A percentile compares a stretch with the other conserved stretches of the same genome.
These are phyloP conservation scores for Asobara japonica DNA, from an alignment of 1,140 invertebrate species.

Conservation along the genomic window DNA sequence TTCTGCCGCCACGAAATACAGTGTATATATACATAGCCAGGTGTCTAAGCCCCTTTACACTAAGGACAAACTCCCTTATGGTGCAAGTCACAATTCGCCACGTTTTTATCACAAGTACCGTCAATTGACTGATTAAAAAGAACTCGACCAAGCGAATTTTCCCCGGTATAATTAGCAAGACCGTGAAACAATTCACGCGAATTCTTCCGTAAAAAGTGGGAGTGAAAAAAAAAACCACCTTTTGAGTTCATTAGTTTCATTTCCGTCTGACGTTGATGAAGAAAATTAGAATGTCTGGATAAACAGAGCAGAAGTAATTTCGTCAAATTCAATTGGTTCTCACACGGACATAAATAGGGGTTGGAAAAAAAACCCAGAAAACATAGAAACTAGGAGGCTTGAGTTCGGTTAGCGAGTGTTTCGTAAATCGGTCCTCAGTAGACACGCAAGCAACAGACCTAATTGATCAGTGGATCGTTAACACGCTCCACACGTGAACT, in stretches of 20 bases:
- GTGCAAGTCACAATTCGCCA: constrained; percentile 20
- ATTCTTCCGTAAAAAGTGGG: background rate
- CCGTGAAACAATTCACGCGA: background rate
- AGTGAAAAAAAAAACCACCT: background rate
- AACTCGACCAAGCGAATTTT: background rate
- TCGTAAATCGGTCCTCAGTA: constrained; percentile 16
- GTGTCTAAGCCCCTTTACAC: background rate
- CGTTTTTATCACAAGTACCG: constrained; percentile 1
- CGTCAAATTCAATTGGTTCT: background rate
- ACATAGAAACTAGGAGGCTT: background rate
- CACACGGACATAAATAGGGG: background rate
- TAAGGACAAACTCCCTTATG: background rate
- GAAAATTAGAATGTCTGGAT: background rate
- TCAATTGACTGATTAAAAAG: background rate
- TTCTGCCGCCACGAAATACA: constrained; percentile 18
- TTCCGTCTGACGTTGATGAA: background rate
- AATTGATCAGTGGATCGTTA: constrained; percentile 55
- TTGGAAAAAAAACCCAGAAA: background rate
- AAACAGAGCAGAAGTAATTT: constrained; percentile 1
- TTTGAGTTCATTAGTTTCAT: background rate
- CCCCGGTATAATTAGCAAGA: background rate
- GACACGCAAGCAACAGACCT: constrained; percentile 42
- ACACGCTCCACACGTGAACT: constrained; percentile 37
- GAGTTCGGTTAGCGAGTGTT: background rate
- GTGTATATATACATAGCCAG: background rate